These are phyloP conservation scores for Campoplex capitator DNA, from an alignment of 2,888 invertebrate species.

Conservation along the genomic window DNA sequence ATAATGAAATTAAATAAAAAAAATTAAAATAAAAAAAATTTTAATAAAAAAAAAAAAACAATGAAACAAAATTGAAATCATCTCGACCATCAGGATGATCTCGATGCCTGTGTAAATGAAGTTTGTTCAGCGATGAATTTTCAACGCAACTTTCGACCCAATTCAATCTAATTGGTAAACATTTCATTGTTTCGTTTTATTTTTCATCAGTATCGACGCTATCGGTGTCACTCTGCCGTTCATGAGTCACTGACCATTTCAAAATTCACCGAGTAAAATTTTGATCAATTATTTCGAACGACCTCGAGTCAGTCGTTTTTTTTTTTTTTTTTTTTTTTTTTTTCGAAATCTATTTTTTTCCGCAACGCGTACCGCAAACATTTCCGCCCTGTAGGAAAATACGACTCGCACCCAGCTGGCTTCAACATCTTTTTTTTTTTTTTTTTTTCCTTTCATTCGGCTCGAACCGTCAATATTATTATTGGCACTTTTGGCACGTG, in stretches of 20 bases:
- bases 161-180: neutral
- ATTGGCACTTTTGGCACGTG: conserved; percentile 67
- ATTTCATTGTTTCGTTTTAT: neutral
- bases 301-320: conserved; percentile 11
- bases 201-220: neutral
- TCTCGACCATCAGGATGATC: neutral
- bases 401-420: conserved; percentile 19
- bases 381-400: conserved; percentile 25
- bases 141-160: neutral
- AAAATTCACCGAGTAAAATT: conserved; percentile 32
- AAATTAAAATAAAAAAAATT: neutral
- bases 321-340: conserved; percentile 22
- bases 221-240: neutral
- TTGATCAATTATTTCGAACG: conserved; percentile 20
- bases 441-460: conserved; percentile 33
- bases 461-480: conserved; percentile 65
- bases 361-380: conserved; percentile 8
- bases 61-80: neutral
- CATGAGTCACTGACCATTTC: conserved; percentile 19
- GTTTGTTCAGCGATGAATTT: neutral
- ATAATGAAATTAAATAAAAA: neutral
- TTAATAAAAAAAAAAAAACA: neutral
- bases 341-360: conserved; percentile 38
- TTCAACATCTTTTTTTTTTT: neutral
- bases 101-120: neutral